Percentiles rank a stretch among this genome's conserved stretches.
These are phyloP conservation scores for Odontophorus gujanensis DNA, from an alignment of 2,113 vertebrate species.

Conservation along the genomic window DNA sequence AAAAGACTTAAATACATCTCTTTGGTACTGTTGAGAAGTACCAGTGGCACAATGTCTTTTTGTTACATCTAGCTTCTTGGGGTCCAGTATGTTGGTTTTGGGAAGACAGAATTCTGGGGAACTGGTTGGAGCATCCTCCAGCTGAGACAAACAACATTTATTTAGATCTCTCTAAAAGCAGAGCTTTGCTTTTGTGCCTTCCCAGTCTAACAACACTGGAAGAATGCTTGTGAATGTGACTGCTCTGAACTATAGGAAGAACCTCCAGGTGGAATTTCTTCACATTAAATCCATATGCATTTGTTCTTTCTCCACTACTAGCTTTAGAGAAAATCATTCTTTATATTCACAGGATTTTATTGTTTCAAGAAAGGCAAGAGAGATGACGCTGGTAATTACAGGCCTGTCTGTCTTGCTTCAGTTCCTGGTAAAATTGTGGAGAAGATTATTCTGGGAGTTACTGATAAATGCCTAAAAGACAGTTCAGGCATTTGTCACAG, in stretches of 20 bases:
- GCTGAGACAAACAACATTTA: fast-evolving
- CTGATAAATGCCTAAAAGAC: not conserved
- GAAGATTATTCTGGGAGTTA: not conserved
- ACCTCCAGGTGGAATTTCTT: not conserved
- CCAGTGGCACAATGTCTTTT: fast-evolving
- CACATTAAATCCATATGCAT: not conserved
- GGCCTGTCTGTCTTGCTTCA: not conserved
- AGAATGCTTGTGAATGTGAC: not conserved
- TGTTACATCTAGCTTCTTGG: not conserved
- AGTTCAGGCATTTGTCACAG: not conserved
- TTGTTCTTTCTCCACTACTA: not conserved
- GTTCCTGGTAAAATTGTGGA: not conserved
- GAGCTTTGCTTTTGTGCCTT: not conserved
- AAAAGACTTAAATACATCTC: not conserved
- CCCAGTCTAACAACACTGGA: not conserved
- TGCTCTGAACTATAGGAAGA: not conserved
- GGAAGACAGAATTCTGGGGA: not conserved
- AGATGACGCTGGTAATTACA: not conserved
- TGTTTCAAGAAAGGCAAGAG: not conserved
- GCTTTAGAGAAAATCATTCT: not conserved
- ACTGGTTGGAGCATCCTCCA: not conserved
- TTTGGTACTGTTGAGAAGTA: not conserved
- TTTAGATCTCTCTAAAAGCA: not conserved
- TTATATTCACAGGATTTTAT: not conserved
- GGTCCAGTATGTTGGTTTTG: not conserved